Base-by-base conservation (phyloP, 1,140 invertebrate genomes). In the Lepidurus couesii region DNA sequence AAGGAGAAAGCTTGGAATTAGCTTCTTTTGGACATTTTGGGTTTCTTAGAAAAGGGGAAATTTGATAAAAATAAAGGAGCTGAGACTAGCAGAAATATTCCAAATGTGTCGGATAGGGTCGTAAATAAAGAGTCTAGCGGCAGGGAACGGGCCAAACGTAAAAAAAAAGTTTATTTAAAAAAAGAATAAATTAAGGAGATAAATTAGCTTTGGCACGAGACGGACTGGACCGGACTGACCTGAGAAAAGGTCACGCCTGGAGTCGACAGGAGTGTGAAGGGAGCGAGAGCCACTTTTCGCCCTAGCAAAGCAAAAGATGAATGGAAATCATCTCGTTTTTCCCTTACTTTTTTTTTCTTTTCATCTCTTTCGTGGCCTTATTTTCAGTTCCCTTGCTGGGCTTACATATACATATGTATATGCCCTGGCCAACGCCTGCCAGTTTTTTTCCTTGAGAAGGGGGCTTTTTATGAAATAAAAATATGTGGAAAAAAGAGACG, bases 201-300 rank as follows among this genome's bases (percentile, higher is more conserved):
- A 65, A n/a, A 65, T 65, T 65, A 65, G 53, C 16, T 65, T 65
- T n/a, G 53, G 53, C 6, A 21, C 53, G 53, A 65, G 21, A 65
- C 53, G 53, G 8, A 65, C 53, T 65, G 13, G 53, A 4, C 0
- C 13, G n/a, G 9, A 65, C 53, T 65, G 53, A 65, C 53, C 53
- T 65, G 53, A 65, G 53, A 21, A n/a, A 65, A 65, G 53, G 53
- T 65, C 53, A 65, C 53, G 53, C 53, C 53, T 65, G 53, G 53
- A 65, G 16, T 65, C 53, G 53, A 65, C 53, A 65, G 53, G 53
- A 7, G 53, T 65, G 21, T 16, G 53, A 65, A 16, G 53, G 16
- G 53, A 13, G n/a, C 53, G 53, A 65, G 53, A 65, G 53, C 53
- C 53, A 65, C 53, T 65, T 65, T 65, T 65, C 53, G 13, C 53